Evolutionary conservation across 2,888 invertebrate genomes (phyloP).

Genomic region (Drosophila vallismaia): DNA sequence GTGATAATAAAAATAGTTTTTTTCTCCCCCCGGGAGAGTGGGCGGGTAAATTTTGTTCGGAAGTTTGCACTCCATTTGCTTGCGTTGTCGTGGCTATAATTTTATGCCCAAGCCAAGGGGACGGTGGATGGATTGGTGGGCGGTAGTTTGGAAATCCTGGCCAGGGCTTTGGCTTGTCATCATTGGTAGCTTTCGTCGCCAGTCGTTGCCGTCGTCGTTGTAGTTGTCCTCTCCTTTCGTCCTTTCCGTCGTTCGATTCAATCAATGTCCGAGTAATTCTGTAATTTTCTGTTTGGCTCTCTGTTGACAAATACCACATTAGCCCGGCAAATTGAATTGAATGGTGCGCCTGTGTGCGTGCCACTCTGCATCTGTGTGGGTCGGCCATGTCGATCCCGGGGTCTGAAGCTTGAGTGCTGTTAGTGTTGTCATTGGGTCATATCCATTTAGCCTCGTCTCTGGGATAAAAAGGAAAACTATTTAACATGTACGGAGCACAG

Average conservation of each 20-base stretch:
- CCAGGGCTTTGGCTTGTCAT: slow-evolving; percentile 28
- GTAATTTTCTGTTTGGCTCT: slow-evolving; percentile 68
- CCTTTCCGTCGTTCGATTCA: slow-evolving; percentile 64
- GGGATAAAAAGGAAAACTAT: slow-evolving; percentile 54
- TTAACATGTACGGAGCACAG: slow-evolving; percentile 54
- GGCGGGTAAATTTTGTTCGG: slow-evolving; percentile 29
- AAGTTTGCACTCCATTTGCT: slow-evolving; percentile 69
- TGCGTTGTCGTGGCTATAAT: slow-evolving; percentile 56
- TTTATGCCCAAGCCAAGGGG: slow-evolving; percentile 52
- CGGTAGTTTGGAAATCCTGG: slow-evolving; percentile 23
- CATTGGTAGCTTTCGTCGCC: slow-evolving; percentile 38
- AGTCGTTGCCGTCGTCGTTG: slow-evolving; percentile 8
- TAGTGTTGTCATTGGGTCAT: slow-evolving; percentile 28
- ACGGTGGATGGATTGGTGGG: slow-evolving; percentile 2
- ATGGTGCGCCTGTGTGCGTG: slow-evolving; percentile 50
- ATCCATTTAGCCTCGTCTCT: slow-evolving; percentile 36
- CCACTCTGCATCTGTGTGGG: slow-evolving; percentile 18
- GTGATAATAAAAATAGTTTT: slow-evolving; percentile 52
- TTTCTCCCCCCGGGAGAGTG: not conserved
- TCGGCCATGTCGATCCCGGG: slow-evolving; percentile 35
- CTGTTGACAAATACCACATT: slow-evolving; percentile 79
- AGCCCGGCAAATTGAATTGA: slow-evolving; percentile 78
- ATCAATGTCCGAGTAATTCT: slow-evolving; percentile 80
- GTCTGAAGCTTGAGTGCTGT: slow-evolving; percentile 59
- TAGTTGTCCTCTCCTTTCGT: slow-evolving; percentile 17